These are phyloP conservation scores for Amphiduros pacificus DNA, from an alignment of 2,888 invertebrate genomes.

Conservation along the genomic window DNA sequence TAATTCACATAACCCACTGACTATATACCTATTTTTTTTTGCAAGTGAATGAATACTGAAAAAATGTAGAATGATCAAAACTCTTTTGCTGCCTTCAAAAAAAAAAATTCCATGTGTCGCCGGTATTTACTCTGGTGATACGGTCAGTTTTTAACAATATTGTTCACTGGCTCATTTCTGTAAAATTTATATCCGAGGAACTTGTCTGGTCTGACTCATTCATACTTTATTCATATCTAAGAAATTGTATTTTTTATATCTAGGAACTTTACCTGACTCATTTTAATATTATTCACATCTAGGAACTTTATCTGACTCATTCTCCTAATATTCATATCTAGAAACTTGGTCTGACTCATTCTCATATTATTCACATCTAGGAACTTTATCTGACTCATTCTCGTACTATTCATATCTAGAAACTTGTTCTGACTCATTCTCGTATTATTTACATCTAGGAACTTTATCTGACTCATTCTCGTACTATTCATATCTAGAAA, in stretches of 20 bases:
- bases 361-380: conserved; percentile 17
- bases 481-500: conserved; percentile 34
- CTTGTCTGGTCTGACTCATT: not conserved
- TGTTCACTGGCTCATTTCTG: too few species aligned
- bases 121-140: too few species aligned
- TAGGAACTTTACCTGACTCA: too few species aligned
- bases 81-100: not conserved
- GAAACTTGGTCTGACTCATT: conserved; percentile 24
- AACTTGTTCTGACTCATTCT: conserved; percentile 17
- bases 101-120: too few species aligned
- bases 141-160: not conserved
- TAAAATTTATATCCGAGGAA: too few species aligned
- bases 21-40: not conserved
- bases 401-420: conserved; percentile 32
- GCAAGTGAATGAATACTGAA: too few species aligned
- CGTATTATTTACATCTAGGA: conserved; percentile 22
- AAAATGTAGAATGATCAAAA: too few species aligned
- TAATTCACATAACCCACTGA: not conserved
- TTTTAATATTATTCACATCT: conserved; percentile 1
- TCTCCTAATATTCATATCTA: conserved; percentile 32
- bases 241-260: conserved; percentile 27
- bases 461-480: conserved; percentile 31
- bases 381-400: conserved; percentile 32
- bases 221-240: conserved; percentile 14
- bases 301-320: conserved; percentile 34